Percentiles rank a stretch among this genome's conserved stretches.
phyloP scores from a whole-genome alignment of 2,888 invertebrate species.

The Aspidiotus rigidus region DNA sequence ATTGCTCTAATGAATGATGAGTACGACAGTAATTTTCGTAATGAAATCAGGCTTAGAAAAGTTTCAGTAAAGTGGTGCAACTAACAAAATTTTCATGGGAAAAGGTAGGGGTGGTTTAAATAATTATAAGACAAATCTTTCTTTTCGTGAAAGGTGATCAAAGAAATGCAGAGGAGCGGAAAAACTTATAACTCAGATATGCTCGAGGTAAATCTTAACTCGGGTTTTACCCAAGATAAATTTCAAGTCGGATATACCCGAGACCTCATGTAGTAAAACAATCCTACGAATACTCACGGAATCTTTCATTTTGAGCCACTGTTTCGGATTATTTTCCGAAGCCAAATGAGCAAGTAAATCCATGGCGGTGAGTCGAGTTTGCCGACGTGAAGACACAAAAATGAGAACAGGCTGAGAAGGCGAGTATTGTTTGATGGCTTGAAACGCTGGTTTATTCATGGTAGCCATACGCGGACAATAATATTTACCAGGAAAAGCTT shows the following conservation, averaged over 20 bases:
- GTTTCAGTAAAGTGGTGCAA: too few relatives aligned
- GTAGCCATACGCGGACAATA: conserved; percentile 99
- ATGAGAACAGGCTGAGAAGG: conserved; percentile 83
- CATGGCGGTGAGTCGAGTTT: conserved; percentile 90
- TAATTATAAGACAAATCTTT: conserved; percentile 5
- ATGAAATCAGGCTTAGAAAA: too few relatives aligned
- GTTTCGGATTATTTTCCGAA: conserved; percentile 84
- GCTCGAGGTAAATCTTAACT: too few relatives aligned
- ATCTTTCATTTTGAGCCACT: conserved; percentile 84
- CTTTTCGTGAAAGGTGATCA: neutral
- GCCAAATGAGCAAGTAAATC: conserved; percentile 87
- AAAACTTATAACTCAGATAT: too few relatives aligned
- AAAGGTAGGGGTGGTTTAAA: too few relatives aligned
- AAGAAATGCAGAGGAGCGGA: too few relatives aligned
- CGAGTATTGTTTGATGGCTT: conserved; percentile 87
- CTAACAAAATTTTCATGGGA: too few relatives aligned
- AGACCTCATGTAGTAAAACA: neutral
- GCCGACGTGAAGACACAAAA: conserved; percentile 85
- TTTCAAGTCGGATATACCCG: neutral
- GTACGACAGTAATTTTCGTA: too few relatives aligned
- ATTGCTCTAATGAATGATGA: too few relatives aligned
- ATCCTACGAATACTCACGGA: conserved; percentile 13
- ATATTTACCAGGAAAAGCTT: conserved; percentile 93
- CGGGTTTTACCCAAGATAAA: too few relatives aligned
- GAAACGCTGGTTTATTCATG: conserved; percentile 97